phyloP scores from a whole-genome alignment of 2,113 vertebrate species.

The Ginglymostoma cirratum region DNA sequence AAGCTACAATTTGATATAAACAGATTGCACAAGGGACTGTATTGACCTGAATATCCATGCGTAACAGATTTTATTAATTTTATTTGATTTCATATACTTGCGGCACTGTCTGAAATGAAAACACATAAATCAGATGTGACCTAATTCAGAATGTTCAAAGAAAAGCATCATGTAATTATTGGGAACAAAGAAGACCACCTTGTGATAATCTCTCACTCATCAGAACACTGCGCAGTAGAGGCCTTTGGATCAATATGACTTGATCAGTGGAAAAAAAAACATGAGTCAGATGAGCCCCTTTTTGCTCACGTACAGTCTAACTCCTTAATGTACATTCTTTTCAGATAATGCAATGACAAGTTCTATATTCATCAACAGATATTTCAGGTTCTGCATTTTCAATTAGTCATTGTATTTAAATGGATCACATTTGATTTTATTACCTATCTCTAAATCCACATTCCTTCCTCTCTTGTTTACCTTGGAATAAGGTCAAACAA shows the following conservation, averaged over 20 bases:
- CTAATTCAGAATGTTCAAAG: neutral
- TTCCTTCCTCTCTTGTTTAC: neutral
- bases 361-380: neutral
- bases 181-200: neutral
- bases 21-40: neutral
- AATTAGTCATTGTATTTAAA: neutral
- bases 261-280: neutral
- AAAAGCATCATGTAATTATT: neutral
- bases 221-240: neutral
- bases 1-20: neutral
- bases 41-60: neutral
- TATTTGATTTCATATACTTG: neutral
- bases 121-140: neutral
- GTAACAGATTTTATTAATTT: neutral
- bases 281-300: neutral
- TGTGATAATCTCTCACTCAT: neutral
- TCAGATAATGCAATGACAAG: neutral
- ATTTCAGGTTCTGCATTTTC: neutral
- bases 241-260: neutral
- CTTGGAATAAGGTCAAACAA: neutral
- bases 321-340: neutral
- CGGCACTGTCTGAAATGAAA: neutral
- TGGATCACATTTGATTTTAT: neutral
- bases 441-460: neutral
- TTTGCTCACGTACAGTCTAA: neutral